Evolutionary conservation across 2,797 vertebrate genomes (phyloP).

Genomic region (Enteromius mattozi): DNA sequence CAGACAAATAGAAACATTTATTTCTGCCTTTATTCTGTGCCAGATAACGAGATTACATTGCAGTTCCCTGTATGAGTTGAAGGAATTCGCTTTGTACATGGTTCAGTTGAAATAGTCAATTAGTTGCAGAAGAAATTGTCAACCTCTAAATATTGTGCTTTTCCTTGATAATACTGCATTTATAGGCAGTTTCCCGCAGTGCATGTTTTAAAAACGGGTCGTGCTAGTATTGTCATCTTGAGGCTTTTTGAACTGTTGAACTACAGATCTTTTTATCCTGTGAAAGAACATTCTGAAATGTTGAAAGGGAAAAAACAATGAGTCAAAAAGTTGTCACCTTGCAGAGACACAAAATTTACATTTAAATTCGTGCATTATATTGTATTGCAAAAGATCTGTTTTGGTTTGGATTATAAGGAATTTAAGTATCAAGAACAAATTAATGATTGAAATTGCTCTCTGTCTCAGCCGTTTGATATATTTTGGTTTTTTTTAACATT

Average conservation of each 20-base stretch:
- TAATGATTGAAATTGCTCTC: neutral
- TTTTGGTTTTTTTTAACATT: neutral
- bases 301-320: neutral
- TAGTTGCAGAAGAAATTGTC: neutral
- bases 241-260: conserved; percentile 25
- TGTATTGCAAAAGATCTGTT: neutral
- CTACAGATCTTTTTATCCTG: conserved; percentile 10
- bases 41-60: neutral
- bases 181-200: neutral
- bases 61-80: neutral
- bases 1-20: neutral
- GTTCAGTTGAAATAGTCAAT: neutral
- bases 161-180: neutral
- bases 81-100: no score
- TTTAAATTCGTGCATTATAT: neutral
- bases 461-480: neutral
- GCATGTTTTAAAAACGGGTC: neutral
- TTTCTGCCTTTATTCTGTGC: neutral
- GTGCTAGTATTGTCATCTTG: neutral
- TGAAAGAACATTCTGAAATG: conserved; percentile 20
- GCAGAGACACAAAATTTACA: neutral
- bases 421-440: neutral
- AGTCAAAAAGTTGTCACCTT: neutral
- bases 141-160: neutral
- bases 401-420: neutral